Percentiles rank a stretch among this genome's conserved stretches.
Evolutionary conservation across 1,140 invertebrate genomes (phyloP).

Genomic region (Hyphantria cunea): DNA sequence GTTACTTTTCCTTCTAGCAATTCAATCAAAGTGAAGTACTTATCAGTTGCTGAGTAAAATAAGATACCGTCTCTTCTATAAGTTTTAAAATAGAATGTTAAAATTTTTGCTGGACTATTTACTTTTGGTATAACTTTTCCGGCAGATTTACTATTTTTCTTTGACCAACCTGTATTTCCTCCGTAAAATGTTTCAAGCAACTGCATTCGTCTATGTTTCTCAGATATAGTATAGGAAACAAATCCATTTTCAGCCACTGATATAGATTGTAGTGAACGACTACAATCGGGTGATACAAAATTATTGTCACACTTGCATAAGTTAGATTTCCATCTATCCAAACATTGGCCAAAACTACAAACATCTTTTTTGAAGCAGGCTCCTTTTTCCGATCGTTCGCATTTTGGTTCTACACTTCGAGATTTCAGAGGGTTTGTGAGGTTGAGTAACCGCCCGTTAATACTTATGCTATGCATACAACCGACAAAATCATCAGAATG

Average conservation of each 20-base stretch:
- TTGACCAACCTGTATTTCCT: conserved; percentile 87
- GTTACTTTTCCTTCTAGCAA: conserved; percentile 87
- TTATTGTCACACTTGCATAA: conserved; percentile 87
- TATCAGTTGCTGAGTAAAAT: conserved; percentile 92
- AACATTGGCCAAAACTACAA: conserved; percentile 89
- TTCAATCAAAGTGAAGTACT: conserved; percentile 93
- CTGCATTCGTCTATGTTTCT: conserved; percentile 93
- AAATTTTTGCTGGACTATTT: conserved; percentile 83
- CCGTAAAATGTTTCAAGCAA: conserved; percentile 89
- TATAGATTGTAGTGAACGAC: conserved; percentile 89
- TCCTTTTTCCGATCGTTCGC: conserved; percentile 85
- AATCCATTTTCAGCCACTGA: conserved; percentile 89
- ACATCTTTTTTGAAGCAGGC: conserved; percentile 82
- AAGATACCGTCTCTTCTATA: conserved; percentile 89
- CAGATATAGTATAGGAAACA: conserved; percentile 90
- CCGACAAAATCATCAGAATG: conserved; percentile 96
- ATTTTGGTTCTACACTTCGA: conserved; percentile 88
- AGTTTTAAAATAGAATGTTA: conserved; percentile 93
- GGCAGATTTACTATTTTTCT: conserved; percentile 64
- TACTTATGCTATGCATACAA: conserved; percentile 93
- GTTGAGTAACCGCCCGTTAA: conserved; percentile 92
- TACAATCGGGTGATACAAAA: conserved; percentile 90
- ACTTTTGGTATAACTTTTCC: conserved; percentile 66
- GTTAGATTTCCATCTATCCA: conserved; percentile 91
- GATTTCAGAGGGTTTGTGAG: conserved; percentile 89